Conservation (phyloP, 2,113 vertebrate species). For the Ailurus styani region DNA sequence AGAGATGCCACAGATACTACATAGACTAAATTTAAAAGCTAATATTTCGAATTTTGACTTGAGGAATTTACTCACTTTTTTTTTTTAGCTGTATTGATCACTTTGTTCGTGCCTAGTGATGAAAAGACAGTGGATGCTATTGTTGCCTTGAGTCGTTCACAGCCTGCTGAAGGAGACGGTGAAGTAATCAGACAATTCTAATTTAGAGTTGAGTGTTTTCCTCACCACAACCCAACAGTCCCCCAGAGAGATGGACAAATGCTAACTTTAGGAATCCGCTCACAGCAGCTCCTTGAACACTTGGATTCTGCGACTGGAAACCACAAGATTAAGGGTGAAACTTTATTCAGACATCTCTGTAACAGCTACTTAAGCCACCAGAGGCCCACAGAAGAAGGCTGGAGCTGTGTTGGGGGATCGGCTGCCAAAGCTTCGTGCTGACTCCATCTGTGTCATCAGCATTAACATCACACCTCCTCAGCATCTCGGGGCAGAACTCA, state of each 20-base stretch:
- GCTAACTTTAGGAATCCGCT: slow-evolving; percentile 8
- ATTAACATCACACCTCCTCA: neutral
- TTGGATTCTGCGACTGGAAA: slow-evolving; percentile 7
- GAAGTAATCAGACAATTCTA: neutral
- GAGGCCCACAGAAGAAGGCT: neutral
- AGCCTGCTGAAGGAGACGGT: neutral
- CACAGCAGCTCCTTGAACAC: neutral
- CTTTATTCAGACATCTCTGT: neutral
- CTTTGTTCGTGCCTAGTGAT: neutral
- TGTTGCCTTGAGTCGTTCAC: neutral
- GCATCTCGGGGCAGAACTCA: neutral
- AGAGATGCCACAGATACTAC: slow-evolving; percentile 38
- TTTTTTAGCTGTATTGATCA: neutral
- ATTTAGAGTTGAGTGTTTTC: neutral
- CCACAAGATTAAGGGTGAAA: neutral
- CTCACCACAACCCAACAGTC: neutral
- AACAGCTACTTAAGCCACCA: neutral
- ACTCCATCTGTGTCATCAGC: neutral
- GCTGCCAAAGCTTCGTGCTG: neutral
- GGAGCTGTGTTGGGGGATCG: neutral
- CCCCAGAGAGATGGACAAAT: neutral
- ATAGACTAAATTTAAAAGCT: slow-evolving; percentile 41
- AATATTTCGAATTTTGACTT: neutral
- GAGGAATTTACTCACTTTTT: neutral
- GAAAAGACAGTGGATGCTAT: neutral